Evolutionary conservation across 2,113 vertebrate genomes (phyloP).

Genomic region (Ictidomys tridecemlineatus): DNA sequence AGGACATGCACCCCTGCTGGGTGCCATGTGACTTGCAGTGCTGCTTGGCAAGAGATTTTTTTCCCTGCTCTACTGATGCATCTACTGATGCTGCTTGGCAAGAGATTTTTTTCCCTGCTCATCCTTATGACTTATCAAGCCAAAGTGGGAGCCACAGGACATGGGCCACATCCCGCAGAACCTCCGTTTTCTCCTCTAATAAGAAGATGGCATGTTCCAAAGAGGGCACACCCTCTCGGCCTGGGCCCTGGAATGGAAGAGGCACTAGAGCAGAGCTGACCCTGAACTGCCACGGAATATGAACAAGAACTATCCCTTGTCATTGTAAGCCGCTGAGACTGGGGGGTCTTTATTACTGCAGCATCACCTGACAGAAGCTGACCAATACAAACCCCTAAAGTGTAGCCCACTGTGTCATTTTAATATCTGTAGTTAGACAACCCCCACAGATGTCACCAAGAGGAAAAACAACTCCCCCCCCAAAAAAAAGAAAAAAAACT

Average conservation of each 20-base stretch:
- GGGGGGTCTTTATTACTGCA: neutral
- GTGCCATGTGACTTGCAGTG: neutral
- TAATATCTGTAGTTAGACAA: neutral
- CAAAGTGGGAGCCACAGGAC: neutral
- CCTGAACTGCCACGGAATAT: fast-evolving
- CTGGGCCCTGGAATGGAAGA: neutral
- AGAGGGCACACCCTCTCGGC: neutral
- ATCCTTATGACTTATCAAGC: neutral
- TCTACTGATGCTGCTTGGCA: neutral
- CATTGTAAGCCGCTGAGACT: neutral
- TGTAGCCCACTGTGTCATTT: neutral
- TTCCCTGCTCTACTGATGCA: neutral
- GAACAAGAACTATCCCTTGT: neutral
- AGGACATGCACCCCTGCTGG: neutral
- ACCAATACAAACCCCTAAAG: neutral
- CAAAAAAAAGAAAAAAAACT: slow-evolving; percentile 7
- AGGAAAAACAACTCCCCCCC: neutral
- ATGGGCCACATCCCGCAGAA: neutral
- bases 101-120: neutral
- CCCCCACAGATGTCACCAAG: neutral
- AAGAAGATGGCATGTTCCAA: neutral
- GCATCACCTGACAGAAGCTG: neutral
- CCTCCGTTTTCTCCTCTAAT: neutral
- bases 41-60: neutral
- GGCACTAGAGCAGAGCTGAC: neutral